phyloP scores from a whole-genome alignment of 2,797 vertebrate genomes.

The Falco novaeseelandiae region DNA sequence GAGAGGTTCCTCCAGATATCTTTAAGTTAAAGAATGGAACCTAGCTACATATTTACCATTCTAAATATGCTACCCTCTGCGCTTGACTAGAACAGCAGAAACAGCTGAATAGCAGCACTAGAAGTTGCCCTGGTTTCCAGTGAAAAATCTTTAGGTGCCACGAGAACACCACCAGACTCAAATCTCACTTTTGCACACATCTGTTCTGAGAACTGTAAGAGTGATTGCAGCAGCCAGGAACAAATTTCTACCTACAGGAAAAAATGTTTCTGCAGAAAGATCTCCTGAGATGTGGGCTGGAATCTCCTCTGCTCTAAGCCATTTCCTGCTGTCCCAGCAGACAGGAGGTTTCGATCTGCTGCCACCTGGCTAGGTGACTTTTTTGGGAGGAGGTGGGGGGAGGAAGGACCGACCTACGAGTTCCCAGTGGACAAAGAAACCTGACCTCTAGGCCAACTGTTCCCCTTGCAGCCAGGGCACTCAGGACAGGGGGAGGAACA shows the following conservation, averaged over 20 bases:
- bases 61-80: background rate
- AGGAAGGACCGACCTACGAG: slow-evolving; percentile 32
- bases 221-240: background rate
- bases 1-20: background rate
- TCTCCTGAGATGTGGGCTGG: background rate
- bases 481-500: background rate
- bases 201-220: background rate
- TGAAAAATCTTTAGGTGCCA: background rate
- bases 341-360: background rate
- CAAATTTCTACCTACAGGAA: background rate
- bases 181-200: background rate
- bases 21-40: background rate
- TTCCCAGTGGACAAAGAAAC: slow-evolving; percentile 24
- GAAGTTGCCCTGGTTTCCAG: background rate
- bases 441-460: slow-evolving; percentile 1
- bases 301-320: background rate
- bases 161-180: background rate
- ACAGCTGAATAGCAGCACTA: background rate
- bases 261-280: background rate
- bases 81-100: background rate
- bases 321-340: background rate
- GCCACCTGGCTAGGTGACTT: background rate
- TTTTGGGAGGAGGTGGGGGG: background rate
- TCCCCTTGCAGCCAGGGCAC: background rate
- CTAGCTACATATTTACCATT: background rate